Evolutionary conservation across 64 coral and sea anemone genomes (phyloP), one percentile per base, ranked within the genome.

Genomic region (Pocillopora verrucosa): DNA sequence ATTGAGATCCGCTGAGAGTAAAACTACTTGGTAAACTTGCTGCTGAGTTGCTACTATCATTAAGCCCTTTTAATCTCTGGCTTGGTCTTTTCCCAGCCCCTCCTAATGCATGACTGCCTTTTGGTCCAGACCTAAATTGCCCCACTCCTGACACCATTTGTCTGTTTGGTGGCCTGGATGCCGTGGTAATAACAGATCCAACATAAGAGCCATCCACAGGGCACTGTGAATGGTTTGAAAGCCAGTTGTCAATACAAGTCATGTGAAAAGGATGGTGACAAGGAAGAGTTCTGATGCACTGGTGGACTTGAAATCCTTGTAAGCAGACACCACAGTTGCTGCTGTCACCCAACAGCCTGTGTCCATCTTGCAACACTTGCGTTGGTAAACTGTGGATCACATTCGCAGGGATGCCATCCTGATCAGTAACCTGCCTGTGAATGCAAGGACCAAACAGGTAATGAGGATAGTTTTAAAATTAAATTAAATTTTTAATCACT

Each of bases 201-300:
- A 93, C 78, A 19, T 92, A 63, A 30, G 83, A 58, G 15, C 95
- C 95, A 84, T 97, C 95, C 45, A 93, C 73, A 25, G 95, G 91
- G 76, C 95, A 97, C 4, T 89, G 87, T 17, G 86, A 87, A 16
- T 97, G 95, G 59, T 25, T 91, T 76, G 77, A 78, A 6, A 97
- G 83, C 95, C 95, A 97, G 76, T 83, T 93, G 79, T 97, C 91
- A n/a, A 97, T 93, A 37, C 95, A 97, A 24, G 75, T 89, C 20
- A 92, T 65, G 34, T 97, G 95, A 72, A 97, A 97, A 36, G 87
- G 84, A 65, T 99, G 97, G 9, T 69, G 88, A 61, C 97, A 99
- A 3, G 83, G 91, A 5, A 99, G 78, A 65, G 80, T 93, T 73
- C 94, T 87, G 41, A 99, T 61, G 59, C 79, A 82, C 65, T 99